Evolutionary conservation across 2,888 invertebrate species (phyloP).

Genomic region (Nysson spinosus): DNA sequence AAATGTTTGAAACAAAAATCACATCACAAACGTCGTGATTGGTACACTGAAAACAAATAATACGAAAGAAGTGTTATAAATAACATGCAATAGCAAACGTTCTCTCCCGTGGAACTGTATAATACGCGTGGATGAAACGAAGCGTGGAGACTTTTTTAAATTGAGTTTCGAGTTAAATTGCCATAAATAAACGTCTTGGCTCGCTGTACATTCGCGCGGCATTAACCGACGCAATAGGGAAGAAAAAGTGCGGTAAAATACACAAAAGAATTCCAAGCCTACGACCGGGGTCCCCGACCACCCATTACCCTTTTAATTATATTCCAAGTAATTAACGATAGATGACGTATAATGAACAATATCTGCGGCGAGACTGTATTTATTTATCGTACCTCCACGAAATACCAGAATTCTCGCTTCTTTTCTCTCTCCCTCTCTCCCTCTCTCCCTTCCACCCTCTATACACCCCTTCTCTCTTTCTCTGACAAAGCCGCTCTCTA

Average conservation of each 20-base stretch:
- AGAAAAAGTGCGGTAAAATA: constrained; percentile 8
- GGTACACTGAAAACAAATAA: too few species aligned
- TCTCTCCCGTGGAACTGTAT: constrained; percentile 33
- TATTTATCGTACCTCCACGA: constrained; percentile 16
- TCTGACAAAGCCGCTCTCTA: constrained; percentile 22
- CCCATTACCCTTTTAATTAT: constrained; percentile 58
- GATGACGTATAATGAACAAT: constrained; percentile 62
- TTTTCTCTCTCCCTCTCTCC: too few species aligned
- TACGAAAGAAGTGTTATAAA: too few species aligned
- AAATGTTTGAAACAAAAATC: too few species aligned
- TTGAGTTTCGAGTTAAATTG: constrained; percentile 51
- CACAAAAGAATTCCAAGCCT: constrained; percentile 38
- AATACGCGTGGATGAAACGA: constrained; percentile 33
- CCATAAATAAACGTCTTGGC: constrained; percentile 52
- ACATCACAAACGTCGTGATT: too few species aligned
- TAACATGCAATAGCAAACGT: constrained; percentile 5
- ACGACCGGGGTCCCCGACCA: neutral
- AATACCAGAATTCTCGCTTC: too few species aligned
- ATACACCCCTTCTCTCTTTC: too few species aligned
- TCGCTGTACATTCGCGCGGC: constrained; percentile 24
- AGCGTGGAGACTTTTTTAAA: constrained; percentile 33
- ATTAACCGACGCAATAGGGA: constrained; percentile 33
- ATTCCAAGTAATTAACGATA: constrained; percentile 66
- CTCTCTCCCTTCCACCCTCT: too few species aligned
- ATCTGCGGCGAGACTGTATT: constrained; percentile 54